Conservation (phyloP, 2,113 vertebrate species). For the Rattus rattus region DNA sequence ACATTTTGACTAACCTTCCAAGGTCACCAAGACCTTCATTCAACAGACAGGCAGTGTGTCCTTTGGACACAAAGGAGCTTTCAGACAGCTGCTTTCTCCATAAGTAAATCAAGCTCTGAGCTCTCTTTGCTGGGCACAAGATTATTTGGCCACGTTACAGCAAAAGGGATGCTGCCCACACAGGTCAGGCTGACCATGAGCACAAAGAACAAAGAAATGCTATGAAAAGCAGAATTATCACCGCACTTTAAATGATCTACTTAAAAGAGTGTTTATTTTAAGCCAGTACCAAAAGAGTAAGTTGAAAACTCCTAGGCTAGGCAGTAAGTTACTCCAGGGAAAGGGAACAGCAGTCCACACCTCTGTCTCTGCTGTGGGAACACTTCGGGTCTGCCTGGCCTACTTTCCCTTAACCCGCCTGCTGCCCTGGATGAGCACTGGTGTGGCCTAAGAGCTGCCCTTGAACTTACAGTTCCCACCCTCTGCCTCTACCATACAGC, state of each 20-base stretch:
- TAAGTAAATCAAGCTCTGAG: constrained; percentile 46
- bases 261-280: constrained; percentile 40
- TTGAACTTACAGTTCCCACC: neutral
- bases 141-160: neutral
- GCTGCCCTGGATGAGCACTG: neutral
- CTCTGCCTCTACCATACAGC: neutral
- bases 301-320: constrained; percentile 43
- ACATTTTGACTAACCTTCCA: constrained; percentile 50
- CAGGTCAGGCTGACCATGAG: constrained; percentile 49
- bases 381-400: constrained; percentile 27
- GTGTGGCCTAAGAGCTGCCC: neutral
- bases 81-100: constrained; percentile 47
- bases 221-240: constrained; percentile 4
- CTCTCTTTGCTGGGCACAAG: neutral
- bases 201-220: constrained; percentile 61
- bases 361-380: neutral
- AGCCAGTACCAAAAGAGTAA: constrained; percentile 37
- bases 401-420: neutral
- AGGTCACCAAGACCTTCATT: neutral
- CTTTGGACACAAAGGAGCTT: constrained; percentile 1
- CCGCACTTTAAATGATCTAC: neutral
- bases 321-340: neutral
- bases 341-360: neutral
- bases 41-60: neutral
- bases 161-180: neutral